A percentile compares a stretch with the other conserved stretches of the same genome.
Conservation (phyloP, 2,888 invertebrate genomes). For the Hipparchia sbordonii region DNA sequence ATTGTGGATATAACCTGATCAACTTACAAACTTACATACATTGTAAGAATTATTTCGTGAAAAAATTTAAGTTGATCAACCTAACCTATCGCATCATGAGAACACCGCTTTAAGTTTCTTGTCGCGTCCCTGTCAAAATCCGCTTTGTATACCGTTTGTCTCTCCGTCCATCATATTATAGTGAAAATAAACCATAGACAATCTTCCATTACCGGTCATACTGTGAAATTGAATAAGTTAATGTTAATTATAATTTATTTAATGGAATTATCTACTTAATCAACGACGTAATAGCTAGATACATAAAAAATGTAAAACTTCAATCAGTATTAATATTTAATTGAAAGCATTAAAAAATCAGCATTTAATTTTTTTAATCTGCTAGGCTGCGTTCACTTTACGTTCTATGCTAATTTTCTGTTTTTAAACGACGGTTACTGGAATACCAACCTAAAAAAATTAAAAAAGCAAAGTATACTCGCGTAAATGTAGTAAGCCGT, state of each 20-base stretch:
- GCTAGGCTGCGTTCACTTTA: slow-evolving; percentile 27
- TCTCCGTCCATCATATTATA: slow-evolving; percentile 41
- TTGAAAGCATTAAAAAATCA: not conserved
- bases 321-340: not conserved
- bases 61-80: too few relatives aligned
- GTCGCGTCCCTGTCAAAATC: slow-evolving; percentile 34
- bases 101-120: slow-evolving; percentile 31
- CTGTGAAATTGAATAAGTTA: not conserved
- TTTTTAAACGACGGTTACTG: slow-evolving; percentile 35
- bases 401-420: not conserved
- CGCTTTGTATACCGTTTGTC: slow-evolving; percentile 42
- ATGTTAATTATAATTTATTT: not conserved
- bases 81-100: too few relatives aligned
- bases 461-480: slow-evolving; percentile 62
- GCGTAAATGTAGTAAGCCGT: slow-evolving; percentile 65
- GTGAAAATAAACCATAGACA: slow-evolving; percentile 27
- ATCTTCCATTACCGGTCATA: slow-evolving; percentile 26
- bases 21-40: too few relatives aligned
- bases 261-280: not conserved
- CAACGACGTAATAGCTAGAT: not conserved
- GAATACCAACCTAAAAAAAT: slow-evolving; percentile 29
- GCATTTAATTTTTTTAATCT: slow-evolving; percentile 6
- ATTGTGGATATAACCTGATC: too few relatives aligned
- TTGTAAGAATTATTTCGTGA: too few relatives aligned
- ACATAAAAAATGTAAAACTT: not conserved